These are phyloP conservation scores for Mirounga angustirostris DNA, from an alignment of 2,113 vertebrate species.

Conservation along the genomic window DNA sequence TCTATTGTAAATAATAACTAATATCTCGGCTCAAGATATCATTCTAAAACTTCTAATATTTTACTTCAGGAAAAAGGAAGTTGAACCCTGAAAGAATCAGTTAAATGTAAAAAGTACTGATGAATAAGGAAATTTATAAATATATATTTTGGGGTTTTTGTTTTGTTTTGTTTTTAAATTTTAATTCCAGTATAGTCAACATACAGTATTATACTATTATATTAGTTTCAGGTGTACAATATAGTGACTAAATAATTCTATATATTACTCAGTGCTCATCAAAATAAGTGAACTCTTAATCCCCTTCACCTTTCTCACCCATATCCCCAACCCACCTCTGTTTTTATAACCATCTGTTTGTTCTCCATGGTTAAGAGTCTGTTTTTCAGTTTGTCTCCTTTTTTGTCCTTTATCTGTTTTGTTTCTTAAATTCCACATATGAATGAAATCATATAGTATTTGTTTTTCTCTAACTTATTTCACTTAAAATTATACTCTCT, in stretches of 20 bases:
- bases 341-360: neutral
- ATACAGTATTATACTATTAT: neutral
- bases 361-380: neutral
- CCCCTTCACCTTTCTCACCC: neutral
- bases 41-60: neutral
- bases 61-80: neutral
- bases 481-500: neutral
- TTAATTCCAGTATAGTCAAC: neutral
- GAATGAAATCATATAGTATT: neutral
- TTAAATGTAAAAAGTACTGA: neutral
- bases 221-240: neutral
- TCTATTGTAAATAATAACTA: neutral
- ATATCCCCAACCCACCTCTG: neutral
- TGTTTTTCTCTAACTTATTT: neutral
- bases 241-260: neutral
- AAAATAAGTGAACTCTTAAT: neutral
- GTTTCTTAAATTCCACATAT: neutral
- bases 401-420: neutral
- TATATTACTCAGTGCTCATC: neutral
- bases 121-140: conserved; percentile 6
- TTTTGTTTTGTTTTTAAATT: neutral
- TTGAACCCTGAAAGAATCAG: neutral
- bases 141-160: neutral
- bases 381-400: neutral
- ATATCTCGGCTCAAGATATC: neutral